Percentiles rank a stretch among this genome's conserved stretches.
Evolutionary conservation across 2,888 invertebrate genomes (phyloP).

Genomic region (Lasioglossum figueresi): DNA sequence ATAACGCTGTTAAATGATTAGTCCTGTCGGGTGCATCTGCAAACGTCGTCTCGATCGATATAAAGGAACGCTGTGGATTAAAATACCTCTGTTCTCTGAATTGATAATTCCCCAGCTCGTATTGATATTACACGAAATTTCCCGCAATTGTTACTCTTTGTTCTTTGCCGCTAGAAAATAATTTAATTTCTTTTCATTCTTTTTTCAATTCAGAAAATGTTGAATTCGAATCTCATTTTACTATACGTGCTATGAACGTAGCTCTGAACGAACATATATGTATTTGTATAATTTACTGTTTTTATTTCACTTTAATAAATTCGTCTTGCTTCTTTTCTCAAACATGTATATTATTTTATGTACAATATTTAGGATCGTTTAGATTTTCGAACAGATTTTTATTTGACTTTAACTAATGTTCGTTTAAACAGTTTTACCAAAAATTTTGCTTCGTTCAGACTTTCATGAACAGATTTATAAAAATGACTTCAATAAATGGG

Average conservation of each 20-base stretch:
- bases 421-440: no score
- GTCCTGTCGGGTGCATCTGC: conserved; percentile 27
- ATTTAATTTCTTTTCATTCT: not conserved
- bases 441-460: no score
- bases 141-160: not conserved
- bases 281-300: not conserved
- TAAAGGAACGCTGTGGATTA: not conserved
- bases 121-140: not conserved
- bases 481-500: no score
- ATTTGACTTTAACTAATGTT: no score
- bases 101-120: not conserved
- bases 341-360: no score
- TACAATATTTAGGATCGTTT: no score
- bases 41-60: conserved; percentile 15
- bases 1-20: conserved; percentile 28
- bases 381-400: no score
- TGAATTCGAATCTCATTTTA: no score
- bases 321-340: not conserved
- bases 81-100: not conserved
- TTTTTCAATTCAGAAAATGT: not conserved
- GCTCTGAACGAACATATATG: no score
- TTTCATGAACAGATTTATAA: no score
- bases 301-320: not conserved
- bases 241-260: no score
- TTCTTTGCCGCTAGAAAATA: not conserved